These are phyloP conservation scores for Drosophila algonquin DNA, from an alignment of 2,888 invertebrate species.

Conservation along the genomic window DNA sequence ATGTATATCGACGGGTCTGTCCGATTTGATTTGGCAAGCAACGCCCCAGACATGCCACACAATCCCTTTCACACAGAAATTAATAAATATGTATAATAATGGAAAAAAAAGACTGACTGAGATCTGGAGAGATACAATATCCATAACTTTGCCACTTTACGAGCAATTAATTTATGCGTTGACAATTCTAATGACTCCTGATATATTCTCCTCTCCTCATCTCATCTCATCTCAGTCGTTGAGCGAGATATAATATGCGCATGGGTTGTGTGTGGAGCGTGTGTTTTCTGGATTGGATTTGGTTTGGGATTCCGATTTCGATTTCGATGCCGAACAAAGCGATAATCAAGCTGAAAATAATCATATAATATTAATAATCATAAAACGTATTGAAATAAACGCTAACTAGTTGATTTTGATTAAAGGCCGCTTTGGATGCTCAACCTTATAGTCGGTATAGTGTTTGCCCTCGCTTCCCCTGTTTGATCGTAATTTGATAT, in stretches of 20 bases:
- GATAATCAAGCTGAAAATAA: slow-evolving; percentile 70
- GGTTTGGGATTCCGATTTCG: slow-evolving; percentile 40
- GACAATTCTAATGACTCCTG: slow-evolving; percentile 82
- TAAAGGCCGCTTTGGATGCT: slow-evolving; percentile 58
- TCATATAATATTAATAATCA: slow-evolving; percentile 75
- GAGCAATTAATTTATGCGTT: slow-evolving; percentile 83
- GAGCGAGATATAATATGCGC: slow-evolving; percentile 13
- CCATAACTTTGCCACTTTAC: slow-evolving; percentile 79
- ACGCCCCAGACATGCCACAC: slow-evolving; percentile 16
- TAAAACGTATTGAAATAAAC: slow-evolving; percentile 73
- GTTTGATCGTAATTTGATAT: slow-evolving; percentile 66
- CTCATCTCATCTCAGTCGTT: slow-evolving; percentile 21
- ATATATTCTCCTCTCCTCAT: slow-evolving; percentile 43
- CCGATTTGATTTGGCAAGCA: slow-evolving; percentile 44
- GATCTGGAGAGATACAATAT: slow-evolving; percentile 48
- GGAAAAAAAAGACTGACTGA: slow-evolving; percentile 23
- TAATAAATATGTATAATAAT: slow-evolving; percentile 21
- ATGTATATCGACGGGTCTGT: slow-evolving; percentile 34
- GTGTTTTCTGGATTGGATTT: slow-evolving; percentile 23
- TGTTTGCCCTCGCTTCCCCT: slow-evolving; percentile 17
- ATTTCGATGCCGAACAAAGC: slow-evolving; percentile 64
- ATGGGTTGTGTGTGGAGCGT: slow-evolving; percentile 27
- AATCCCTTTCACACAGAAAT: slow-evolving; percentile 53
- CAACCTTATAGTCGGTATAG: slow-evolving; percentile 6
- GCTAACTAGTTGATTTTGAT: slow-evolving; percentile 75